Base-by-base conservation (phyloP, 2,797 vertebrate species). In the Rhinophrynus dorsalis region DNA sequence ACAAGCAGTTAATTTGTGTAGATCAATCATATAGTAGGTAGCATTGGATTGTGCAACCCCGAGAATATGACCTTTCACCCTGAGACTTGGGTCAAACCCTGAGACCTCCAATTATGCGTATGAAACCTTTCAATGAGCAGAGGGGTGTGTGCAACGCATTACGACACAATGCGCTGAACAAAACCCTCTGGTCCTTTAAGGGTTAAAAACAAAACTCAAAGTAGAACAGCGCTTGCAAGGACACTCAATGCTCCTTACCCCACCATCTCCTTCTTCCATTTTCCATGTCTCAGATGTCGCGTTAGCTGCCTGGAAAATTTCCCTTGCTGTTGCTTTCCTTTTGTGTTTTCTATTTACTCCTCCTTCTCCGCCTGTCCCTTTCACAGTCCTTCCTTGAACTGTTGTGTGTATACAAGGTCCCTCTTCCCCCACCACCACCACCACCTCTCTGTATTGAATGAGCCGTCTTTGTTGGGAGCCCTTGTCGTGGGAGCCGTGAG, bases 231-330 rank as follows among this genome's bases (percentile, higher is more conserved):
- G n/a, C 32, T 1, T 35, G 32, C 5, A 35, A 1, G 3, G 32
- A 35, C 13, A 35, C 13, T 35, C 13, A 10, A 12, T 35, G 9
- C 3, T 15, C 18, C 64, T 67, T 47, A 67, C 64, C 64, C 27
- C 64, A 33, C 64, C 38, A 47, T 67, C 64, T 57, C 51, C 52
- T 35, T 24, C 52, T 67, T 67, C 64, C 64, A 67, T 67, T 7
- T 47, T 57, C 64, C 64, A 67, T 67, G 50, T 29, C 63, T 66
- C 50, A 56, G 51, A 64, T 51, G 61, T 51, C 59, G 48, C 45
- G 62, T 27, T 65, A 40, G n/a, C 30, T 18, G 48, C 50, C 33
- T 52, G 62, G 24, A 65, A 24, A 20, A 30, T 56, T 9, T 23
- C 40, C 24, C 21, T 20, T 65, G 33, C 62, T 40, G 29, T 40